Percentiles rank a stretch among this genome's conserved stretches.
Conservation (phyloP, 1,140 invertebrate species). For the Leptinotarsa texana region DNA sequence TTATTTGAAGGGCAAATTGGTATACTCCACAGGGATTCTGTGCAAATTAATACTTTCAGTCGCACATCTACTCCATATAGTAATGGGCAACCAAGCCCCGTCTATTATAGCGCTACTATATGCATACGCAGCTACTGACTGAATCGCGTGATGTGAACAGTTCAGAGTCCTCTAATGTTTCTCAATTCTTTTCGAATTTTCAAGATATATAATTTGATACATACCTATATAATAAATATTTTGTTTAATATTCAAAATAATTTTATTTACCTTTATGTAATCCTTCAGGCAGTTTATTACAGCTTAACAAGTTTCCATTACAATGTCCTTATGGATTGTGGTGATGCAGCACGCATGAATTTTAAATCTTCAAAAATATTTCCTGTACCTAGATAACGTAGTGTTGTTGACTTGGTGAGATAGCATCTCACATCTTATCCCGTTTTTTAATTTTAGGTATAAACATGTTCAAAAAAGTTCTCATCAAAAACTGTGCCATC, state of each 20-base stretch:
- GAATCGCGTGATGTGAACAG: neutral
- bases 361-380: constrained; percentile 29
- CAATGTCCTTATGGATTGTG: constrained; percentile 9
- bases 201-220: neutral
- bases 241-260: neutral
- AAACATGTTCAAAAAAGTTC: too few species aligned
- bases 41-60: neutral
- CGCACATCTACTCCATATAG: neutral
- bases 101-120: neutral
- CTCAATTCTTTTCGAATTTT: neutral
- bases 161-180: neutral
- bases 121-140: neutral
- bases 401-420: constrained; percentile 30
- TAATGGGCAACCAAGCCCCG: neutral
- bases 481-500: too few species aligned
- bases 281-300: constrained; percentile 15
- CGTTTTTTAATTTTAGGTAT: constrained; percentile 21
- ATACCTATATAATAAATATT: neutral
- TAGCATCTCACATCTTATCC: constrained; percentile 44
- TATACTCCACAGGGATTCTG: neutral
- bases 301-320: constrained; percentile 26
- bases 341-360: constrained; percentile 29
- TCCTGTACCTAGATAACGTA: constrained; percentile 43
- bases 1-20: neutral
- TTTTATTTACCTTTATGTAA: neutral